Conservation (phyloP, 2,888 invertebrate genomes). For the Agriotes lineatus region DNA sequence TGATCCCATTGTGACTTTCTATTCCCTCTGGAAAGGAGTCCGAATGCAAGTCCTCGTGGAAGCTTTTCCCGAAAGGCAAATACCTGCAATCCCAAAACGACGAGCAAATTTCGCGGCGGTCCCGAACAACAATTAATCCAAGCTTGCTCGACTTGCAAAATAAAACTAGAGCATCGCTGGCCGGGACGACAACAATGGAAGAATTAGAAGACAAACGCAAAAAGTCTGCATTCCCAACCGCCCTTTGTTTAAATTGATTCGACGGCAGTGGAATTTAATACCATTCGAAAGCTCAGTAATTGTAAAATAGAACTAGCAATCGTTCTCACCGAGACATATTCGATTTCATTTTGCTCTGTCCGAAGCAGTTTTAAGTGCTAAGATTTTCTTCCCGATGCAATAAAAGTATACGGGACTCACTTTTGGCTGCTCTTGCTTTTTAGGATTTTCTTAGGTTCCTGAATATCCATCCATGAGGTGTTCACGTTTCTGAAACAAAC, state of each 20-base stretch:
- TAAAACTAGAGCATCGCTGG: conserved; percentile 13
- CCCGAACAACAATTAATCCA: neutral
- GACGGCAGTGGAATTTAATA: conserved; percentile 63
- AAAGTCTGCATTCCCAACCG: conserved; percentile 59
- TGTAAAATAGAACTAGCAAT: conserved; percentile 57
- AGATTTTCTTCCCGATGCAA: neutral
- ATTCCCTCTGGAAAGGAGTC: too few relatives aligned
- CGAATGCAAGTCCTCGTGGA: too few relatives aligned
- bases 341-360: conserved; percentile 31
- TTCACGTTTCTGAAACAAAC: conserved; percentile 61
- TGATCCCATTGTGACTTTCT: too few relatives aligned
- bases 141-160: neutral
- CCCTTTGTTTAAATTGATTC: conserved; percentile 64
- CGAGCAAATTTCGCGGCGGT: neutral
- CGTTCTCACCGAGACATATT: conserved; percentile 43
- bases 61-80: too few relatives aligned
- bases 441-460: conserved; percentile 62
- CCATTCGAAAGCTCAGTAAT: conserved; percentile 60
- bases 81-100: too few relatives aligned
- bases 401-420: conserved; percentile 56
- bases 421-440: conserved; percentile 51
- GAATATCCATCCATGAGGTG: conserved; percentile 66
- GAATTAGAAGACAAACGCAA: conserved; percentile 56
- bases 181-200: conserved; percentile 51
- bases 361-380: conserved; percentile 9